Base-by-base conservation (phyloP, 2,113 vertebrate species). In the Plecturocebus donacophilus region DNA sequence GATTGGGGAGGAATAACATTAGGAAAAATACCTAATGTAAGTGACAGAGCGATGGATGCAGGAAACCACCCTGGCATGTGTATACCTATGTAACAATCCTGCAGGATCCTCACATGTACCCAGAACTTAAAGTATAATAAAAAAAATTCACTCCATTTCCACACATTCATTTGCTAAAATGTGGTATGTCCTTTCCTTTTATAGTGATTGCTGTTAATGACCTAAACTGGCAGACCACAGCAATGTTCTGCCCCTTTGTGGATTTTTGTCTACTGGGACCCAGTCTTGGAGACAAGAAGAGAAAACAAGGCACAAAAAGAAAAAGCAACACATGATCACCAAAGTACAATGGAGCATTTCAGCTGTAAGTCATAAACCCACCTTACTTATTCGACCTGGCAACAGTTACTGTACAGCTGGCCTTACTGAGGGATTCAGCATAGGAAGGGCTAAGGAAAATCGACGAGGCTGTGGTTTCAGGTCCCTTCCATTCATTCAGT, bases 251-350 rank as follows among this genome's bases (percentile, higher is more conserved):
- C 23, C 99, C 99, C 0, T 99, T 99, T 6, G 99, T 99, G 64
- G 99, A 99, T 98, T 99, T 99, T 83, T 99, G 98, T 71, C 98
- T 99, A 0, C 97, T 99, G 82, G 99, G 99, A 54, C 99, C 99
- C 56, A 99, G 99, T 90, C 99, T 99, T 6, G 98, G 99, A 49
- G 99, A 99, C 98, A 99, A 99, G 98, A 99, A 99, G 97, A 99
- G 99, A 97, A 99, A 99, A 97, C 99, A 99, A 77, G 99, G 99
- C 98, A 99, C 99, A 90, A 99, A 99, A 98, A 99, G 99, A 95
- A 99, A 99, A 98, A 99, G 99, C 97, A 99, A 99, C 98, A 99
- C 99, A 2, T 99, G 99, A 99, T 99, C 99, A 71, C 99, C 99
- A 87, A 99, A 99, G 98, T 99, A 99, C 98, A 99, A 99, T 16